Percentiles rank a stretch among this genome's conserved stretches.
These are phyloP conservation scores for Polydrusus cervinus DNA, from an alignment of 2,888 invertebrate genomes.

Conservation along the genomic window DNA sequence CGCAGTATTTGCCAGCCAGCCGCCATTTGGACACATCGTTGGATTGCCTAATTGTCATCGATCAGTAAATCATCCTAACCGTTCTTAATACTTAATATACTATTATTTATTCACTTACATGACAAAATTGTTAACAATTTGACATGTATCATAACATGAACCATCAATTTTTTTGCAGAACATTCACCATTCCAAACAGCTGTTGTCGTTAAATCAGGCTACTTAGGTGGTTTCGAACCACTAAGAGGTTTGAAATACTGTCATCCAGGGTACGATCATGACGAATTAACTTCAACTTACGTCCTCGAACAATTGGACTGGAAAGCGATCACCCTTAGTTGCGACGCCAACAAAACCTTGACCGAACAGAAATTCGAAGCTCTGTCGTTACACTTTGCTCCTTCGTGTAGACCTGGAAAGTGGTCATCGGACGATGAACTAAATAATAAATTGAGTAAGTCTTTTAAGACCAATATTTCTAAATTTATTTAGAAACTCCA, in stretches of 20 bases:
- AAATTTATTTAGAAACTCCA: too few relatives aligned
- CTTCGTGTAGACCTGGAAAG: slow-evolving; percentile 82
- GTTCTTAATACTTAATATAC: too few relatives aligned
- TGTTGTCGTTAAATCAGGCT: slow-evolving; percentile 73
- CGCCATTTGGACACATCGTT: too few relatives aligned
- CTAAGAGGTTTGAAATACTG: slow-evolving; percentile 76
- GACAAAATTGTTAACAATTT: too few relatives aligned
- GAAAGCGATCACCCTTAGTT: slow-evolving; percentile 58
- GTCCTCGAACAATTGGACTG: slow-evolving; percentile 77
- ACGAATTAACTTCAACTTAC: slow-evolving; percentile 75
- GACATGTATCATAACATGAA: too few relatives aligned
- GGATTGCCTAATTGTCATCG: too few relatives aligned
- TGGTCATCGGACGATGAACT: slow-evolving; percentile 76
- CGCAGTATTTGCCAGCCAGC: too few relatives aligned
- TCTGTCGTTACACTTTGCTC: slow-evolving; percentile 78
- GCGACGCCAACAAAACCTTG: slow-evolving; percentile 67
- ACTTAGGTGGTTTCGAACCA: slow-evolving; percentile 71
- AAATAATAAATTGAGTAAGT: slow-evolving; percentile 77
- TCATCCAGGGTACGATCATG: slow-evolving; percentile 78
- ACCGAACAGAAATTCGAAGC: slow-evolving; percentile 77
- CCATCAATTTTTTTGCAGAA: slow-evolving; percentile 35
- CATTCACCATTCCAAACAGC: slow-evolving; percentile 75
- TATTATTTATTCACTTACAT: too few relatives aligned
- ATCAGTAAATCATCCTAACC: too few relatives aligned
- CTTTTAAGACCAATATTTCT: too few relatives aligned